phyloP scores from a whole-genome alignment of 2,113 vertebrate species.

The Loxodonta africana region DNA sequence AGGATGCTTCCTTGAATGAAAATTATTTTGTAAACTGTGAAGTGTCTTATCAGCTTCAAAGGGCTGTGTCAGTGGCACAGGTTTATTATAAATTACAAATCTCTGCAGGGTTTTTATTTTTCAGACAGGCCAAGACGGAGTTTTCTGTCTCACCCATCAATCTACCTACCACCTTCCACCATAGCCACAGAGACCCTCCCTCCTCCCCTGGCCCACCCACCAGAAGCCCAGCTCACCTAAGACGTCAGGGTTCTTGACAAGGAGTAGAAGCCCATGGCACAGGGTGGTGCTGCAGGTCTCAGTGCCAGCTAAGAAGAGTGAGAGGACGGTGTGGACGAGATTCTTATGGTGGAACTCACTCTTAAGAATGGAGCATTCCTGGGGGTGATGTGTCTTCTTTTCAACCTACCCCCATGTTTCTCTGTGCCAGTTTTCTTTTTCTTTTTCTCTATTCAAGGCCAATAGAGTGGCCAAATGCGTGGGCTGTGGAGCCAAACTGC shows the following conservation, averaged over 20 bases:
- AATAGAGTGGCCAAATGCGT: not conserved
- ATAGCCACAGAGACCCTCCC: not conserved
- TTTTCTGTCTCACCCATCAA: not conserved
- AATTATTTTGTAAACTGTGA: conserved; percentile 4
- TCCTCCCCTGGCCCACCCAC: accelerated
- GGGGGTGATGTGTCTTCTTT: not conserved
- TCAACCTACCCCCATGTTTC: not conserved
- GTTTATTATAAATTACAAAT: not conserved
- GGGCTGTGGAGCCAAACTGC: not conserved
- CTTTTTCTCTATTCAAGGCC: not conserved
- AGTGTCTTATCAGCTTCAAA: not conserved
- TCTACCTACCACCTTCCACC: not conserved
- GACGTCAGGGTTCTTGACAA: conserved; percentile 64
- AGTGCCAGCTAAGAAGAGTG: conserved; percentile 80
- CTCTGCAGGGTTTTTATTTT: not conserved
- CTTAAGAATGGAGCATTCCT: conserved; percentile 71
- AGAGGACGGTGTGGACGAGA: conserved; percentile 63
- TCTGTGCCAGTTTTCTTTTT: not conserved
- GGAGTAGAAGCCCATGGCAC: conserved; percentile 33
- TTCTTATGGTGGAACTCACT: conserved; percentile 67
- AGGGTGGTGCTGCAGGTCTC: conserved; percentile 83
- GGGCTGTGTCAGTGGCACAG: not conserved
- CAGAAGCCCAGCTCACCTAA: conserved; percentile 72
- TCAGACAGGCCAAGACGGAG: not conserved
- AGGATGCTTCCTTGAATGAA: not conserved